phyloP scores from a whole-genome alignment of 2,888 invertebrate genomes.

The Caradrina kadenii region DNA sequence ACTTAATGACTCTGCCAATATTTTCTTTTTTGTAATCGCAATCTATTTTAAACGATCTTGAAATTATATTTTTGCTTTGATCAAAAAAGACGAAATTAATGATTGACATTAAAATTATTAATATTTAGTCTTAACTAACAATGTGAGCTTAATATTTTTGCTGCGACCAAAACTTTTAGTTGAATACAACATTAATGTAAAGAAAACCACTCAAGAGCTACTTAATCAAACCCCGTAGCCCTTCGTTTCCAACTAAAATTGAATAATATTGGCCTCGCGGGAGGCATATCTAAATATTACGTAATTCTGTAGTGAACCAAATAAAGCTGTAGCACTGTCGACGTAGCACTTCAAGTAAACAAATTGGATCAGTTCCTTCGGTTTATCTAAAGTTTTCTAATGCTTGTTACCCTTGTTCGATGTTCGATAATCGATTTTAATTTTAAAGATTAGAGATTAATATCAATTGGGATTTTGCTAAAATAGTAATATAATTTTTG shows the following conservation, averaged over 20 bases:
- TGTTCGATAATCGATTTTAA: slow-evolving; percentile 27
- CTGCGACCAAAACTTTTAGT: slow-evolving; percentile 13
- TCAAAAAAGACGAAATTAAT: slow-evolving; percentile 1
- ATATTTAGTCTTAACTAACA: slow-evolving; percentile 4
- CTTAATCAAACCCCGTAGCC: slow-evolving; percentile 40
- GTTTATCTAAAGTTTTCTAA: slow-evolving; percentile 71
- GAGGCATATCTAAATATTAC: slow-evolving; percentile 58
- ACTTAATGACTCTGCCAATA: slow-evolving; percentile 39
- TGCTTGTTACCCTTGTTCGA: slow-evolving; percentile 48
- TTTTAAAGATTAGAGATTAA: slow-evolving; percentile 10
- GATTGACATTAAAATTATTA: slow-evolving; percentile 1
- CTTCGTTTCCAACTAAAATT: slow-evolving; percentile 55
- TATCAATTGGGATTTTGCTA: not conserved
- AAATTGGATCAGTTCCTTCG: slow-evolving; percentile 74
- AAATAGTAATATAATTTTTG: slow-evolving; percentile 8
- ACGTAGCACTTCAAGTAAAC: slow-evolving; percentile 72
- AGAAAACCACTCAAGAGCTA: slow-evolving; percentile 42
- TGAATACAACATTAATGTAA: slow-evolving; percentile 22
- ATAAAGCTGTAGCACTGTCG: slow-evolving; percentile 73
- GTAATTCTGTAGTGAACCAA: slow-evolving; percentile 68
- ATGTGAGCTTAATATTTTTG: slow-evolving; percentile 12
- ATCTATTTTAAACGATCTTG: slow-evolving; percentile 30
- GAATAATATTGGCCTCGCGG: slow-evolving; percentile 47
- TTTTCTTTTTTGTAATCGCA: slow-evolving; percentile 22
- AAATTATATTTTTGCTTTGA: slow-evolving; percentile 21